Evolutionary conservation across 2,888 invertebrate genomes (phyloP).

Genomic region (Eumerus sabulonum): DNA sequence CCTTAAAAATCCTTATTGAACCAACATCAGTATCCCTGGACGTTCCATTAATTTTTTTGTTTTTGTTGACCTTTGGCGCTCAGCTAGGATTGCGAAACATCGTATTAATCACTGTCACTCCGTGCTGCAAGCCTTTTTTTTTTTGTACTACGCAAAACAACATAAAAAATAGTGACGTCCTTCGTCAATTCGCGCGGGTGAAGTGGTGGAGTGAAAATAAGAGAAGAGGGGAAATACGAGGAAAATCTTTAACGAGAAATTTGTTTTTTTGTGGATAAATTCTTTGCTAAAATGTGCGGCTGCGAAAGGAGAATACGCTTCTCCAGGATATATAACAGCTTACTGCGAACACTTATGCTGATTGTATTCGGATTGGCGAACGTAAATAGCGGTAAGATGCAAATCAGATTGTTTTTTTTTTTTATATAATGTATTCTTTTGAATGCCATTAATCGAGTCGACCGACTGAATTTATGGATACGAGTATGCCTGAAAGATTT

Average conservation of each 20-base stretch:
- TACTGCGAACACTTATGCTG: conserved; percentile 71
- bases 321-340: conserved; percentile 72
- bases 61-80: conserved; percentile 36
- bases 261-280: conserved; percentile 46
- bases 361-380: conserved; percentile 72
- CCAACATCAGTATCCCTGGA: conserved; percentile 15
- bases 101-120: conserved; percentile 60
- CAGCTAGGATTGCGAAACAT: conserved; percentile 47
- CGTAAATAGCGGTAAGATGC: conserved; percentile 72
- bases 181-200: neutral
- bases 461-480: conserved; percentile 28
- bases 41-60: conserved; percentile 16
- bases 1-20: conserved; percentile 5
- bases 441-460: no score
- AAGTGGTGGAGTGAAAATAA: neutral
- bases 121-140: conserved; percentile 22
- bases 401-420: neutral
- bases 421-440: conserved; percentile 1
- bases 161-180: conserved; percentile 4
- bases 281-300: conserved; percentile 70
- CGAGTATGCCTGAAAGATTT: conserved; percentile 51
- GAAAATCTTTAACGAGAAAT: conserved; percentile 28
- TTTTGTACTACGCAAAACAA: neutral
- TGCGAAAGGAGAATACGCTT: conserved; percentile 70
- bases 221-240: conserved; percentile 11